Evolutionary conservation across 2,888 invertebrate genomes (phyloP).

Genomic region (Acleris sparsana): DNA sequence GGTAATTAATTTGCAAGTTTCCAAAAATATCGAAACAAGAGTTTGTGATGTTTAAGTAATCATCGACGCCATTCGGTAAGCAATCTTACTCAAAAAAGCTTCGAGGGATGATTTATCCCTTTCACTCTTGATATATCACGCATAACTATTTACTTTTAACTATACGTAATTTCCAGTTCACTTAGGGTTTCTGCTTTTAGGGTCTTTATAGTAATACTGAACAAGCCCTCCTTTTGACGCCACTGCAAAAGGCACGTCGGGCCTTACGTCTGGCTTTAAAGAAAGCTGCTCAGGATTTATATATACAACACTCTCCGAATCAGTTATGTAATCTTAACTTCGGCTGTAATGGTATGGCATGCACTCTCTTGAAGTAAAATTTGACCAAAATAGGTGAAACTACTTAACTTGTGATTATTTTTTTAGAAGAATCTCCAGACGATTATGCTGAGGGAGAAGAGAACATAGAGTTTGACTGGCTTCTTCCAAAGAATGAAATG

Average conservation of each 20-base stretch:
- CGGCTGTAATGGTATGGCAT: conserved; percentile 56
- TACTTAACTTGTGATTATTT: background rate
- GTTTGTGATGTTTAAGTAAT: too few relatives aligned
- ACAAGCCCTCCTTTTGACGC: conserved; percentile 63
- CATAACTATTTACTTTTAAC: too few relatives aligned
- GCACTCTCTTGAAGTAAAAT: too few relatives aligned
- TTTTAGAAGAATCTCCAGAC: conserved; percentile 60
- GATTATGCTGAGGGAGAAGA: conserved; percentile 69
- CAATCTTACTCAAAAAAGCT: too few relatives aligned
- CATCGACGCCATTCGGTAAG: too few relatives aligned
- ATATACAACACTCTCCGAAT: conserved; percentile 59
- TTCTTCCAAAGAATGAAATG: conserved; percentile 49
- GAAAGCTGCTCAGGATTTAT: conserved; percentile 71
- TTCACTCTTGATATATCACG: too few relatives aligned
- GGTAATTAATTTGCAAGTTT: conserved; percentile 1
- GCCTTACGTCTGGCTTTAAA: conserved; percentile 69
- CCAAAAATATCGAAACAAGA: too few relatives aligned
- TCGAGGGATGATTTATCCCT: too few relatives aligned
- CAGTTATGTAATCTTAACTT: conserved; percentile 52
- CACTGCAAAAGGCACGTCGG: conserved; percentile 74
- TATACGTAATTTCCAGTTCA: too few relatives aligned
- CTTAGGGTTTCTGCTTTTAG: conserved; percentile 42
- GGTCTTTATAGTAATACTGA: conserved; percentile 55
- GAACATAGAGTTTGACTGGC: conserved; percentile 67
- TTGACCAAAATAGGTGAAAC: too few relatives aligned